Evolutionary conservation across 2,888 invertebrate species (phyloP).

Genomic region (Noctua pronuba): DNA sequence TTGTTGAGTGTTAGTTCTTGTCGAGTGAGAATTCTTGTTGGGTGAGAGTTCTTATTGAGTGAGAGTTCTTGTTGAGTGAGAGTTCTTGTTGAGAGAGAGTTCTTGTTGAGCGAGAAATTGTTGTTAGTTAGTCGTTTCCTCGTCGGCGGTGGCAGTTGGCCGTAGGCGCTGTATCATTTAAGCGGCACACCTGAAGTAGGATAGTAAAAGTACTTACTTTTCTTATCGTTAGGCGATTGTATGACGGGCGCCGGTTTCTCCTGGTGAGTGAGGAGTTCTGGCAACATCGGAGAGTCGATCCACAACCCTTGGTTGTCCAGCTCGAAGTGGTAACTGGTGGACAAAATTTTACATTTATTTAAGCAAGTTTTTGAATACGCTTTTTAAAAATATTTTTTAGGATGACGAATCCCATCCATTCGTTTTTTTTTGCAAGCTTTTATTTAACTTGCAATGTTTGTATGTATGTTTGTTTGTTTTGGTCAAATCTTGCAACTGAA

Average conservation of each 20-base stretch:
- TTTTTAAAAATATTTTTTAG: no score
- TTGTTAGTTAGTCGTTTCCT: neutral
- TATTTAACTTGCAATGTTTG: no score
- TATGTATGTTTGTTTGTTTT: no score
- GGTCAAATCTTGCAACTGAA: no score
- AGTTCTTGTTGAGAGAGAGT: no score
- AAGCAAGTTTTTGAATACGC: no score
- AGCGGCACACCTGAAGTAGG: neutral
- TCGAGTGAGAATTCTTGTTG: neutral
- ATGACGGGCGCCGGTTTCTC: slow-evolving; percentile 72
- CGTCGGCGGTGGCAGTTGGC: neutral
- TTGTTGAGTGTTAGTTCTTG: neutral
- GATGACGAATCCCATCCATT: no score
- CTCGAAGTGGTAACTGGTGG: slow-evolving; percentile 85
- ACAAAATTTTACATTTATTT: neutral
- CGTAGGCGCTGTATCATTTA: neutral
- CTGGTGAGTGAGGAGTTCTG: slow-evolving; percentile 82
- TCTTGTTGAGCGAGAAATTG: no score
- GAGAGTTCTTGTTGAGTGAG: no score
- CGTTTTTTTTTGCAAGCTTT: no score
- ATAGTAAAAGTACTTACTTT: slow-evolving; percentile 73
- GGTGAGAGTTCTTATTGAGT: no score
- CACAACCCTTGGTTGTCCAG: slow-evolving; percentile 86
- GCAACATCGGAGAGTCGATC: slow-evolving; percentile 89
- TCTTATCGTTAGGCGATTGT: slow-evolving; percentile 79